Evolutionary conservation across 92 coral and sea anemone genomes (phyloP), one percentile per base, ranked within the genome.

Genomic region (Parazoanthus swiftii): DNA sequence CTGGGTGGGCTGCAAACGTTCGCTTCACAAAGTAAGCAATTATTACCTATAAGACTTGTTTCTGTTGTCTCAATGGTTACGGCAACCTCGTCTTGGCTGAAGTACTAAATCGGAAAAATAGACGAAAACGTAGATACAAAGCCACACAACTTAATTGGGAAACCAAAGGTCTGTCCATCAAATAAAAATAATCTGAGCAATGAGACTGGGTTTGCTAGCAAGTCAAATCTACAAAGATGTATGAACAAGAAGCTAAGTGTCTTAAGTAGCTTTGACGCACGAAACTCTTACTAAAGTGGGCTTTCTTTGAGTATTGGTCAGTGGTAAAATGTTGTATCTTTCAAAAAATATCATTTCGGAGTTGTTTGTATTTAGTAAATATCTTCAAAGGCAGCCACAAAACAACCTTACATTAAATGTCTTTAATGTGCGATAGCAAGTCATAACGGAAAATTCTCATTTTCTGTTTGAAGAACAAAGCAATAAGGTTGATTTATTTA

Each of bases 61-160:
- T 94, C 97, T 56, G 92, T 94, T 71, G 56, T 81, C 76, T 94
- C 97, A 66, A 94, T 86, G 11, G 91, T 81, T n/a, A 94, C 88
- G 39, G 97, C 90, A 44, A 91, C 89, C 6, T 91, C 91, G 71
- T 94, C 97, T 76, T 93, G 91, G 77, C 91, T 80, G 65, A 88
- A 94, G 43, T 92, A 82, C 97, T 94, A 70, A n/a, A 66, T 21
- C 33, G 7, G 37, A 14, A 44, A 81, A 4, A 56, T 16, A 74
- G 65, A 38, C 42, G 26, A 46, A 85, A 33, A 72, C 76, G 5
- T 4, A 29, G 5, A 3, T 26, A 33, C 43, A 72, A 8, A 36
- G 74, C 21, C 6, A 5, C 25, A 29, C 36, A 26, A 18, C 70
- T 63, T 26, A 63, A 4, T 63, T 63, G 26, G 26, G 70, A 63